Base-by-base conservation (phyloP, 2,113 vertebrate genomes). In the Lipophrys pholis region DNA sequence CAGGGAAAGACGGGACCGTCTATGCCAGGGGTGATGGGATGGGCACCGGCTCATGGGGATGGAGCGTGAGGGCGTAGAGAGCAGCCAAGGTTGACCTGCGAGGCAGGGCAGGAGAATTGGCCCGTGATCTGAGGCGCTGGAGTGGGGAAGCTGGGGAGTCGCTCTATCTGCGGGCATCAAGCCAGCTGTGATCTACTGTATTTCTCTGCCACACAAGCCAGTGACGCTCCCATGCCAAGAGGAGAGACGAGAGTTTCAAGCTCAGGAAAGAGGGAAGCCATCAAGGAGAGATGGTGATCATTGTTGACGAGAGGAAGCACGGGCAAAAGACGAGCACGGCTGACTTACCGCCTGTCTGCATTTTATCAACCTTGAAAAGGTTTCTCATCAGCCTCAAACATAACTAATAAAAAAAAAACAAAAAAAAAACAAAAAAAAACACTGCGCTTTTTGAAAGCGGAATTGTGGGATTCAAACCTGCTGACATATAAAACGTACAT, bases 81-180 rank as follows among this genome's bases (percentile, higher is more conserved):
- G 78, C 80, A 84, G 82, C 84, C 81, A 79, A 87, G 77, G 82
- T 78, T 90, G 89, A 89, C 89, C 88, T 88, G 35, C 42, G 69
- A 89, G 91, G 87, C 76, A 71, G 89, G 81, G 73, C 75, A 67
- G 70, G 73, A 80, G 87, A 87, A 81, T 85, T 94, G 90, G 91
- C 90, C 62, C 36, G n/a, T 81, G 87, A 93, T 94, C 89, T 86
- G 85, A 89, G 80, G 79, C 59, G 39, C 76, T 55, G 64, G 63
- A 80, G 89, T 73, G 84, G 83, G 86, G 86, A 81, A 65, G 41
- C 80, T 64, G 77, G 81, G 80, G 84, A 86, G 83, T 45, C 39
- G 59, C 56, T 87, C 82, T 73, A 73, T 86, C 81, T 69, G 79
- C 66, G 76, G 90, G 89, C 89, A 64, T 39, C 1, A 2, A 58